phyloP scores from a whole-genome alignment of 35 echinoderm and acorn worm species.

The Holothuria glaberrima region DNA sequence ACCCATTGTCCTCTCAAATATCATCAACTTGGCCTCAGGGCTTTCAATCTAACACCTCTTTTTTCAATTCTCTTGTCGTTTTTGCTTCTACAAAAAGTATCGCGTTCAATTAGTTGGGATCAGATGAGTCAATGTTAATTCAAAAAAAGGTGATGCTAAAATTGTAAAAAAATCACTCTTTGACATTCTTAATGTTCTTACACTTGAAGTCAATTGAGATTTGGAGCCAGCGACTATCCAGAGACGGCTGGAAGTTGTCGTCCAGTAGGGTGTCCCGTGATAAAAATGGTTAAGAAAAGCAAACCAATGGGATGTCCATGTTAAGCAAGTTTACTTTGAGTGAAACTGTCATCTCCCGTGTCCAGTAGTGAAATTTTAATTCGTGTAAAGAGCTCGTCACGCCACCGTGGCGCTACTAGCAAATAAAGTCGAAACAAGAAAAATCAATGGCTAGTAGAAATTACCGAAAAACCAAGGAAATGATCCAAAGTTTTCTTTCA shows the following conservation, averaged over 20 bases:
- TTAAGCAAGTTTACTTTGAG: conserved; percentile 23
- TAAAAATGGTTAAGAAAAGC: neutral
- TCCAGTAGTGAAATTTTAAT: conserved; percentile 19
- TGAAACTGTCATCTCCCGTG: neutral
- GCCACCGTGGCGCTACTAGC: conserved; percentile 31
- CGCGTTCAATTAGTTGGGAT: conserved; percentile 4
- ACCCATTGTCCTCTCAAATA: conserved; percentile 1
- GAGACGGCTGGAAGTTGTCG: neutral
- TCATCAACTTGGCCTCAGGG: conserved; percentile 8
- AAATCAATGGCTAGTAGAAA: conserved; percentile 2
- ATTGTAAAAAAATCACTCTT: conserved; percentile 2
- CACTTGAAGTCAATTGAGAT: conserved; percentile 40
- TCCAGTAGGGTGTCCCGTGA: neutral
- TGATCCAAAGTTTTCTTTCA: neutral
- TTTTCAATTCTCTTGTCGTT: too few species aligned
- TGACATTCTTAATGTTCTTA: conserved; percentile 24
- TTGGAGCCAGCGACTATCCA: conserved; percentile 1
- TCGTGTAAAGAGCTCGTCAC: conserved; percentile 30
- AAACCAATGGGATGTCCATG: conserved; percentile 22
- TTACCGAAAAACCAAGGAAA: neutral
- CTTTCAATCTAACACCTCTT: neutral
- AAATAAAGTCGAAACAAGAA: conserved; percentile 21
- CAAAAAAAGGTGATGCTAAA: neutral
- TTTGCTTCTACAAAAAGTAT: neutral
- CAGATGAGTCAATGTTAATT: conserved; percentile 18